Base-by-base conservation (phyloP, 2,797 vertebrate genomes). In the Danio tinwini region DNA sequence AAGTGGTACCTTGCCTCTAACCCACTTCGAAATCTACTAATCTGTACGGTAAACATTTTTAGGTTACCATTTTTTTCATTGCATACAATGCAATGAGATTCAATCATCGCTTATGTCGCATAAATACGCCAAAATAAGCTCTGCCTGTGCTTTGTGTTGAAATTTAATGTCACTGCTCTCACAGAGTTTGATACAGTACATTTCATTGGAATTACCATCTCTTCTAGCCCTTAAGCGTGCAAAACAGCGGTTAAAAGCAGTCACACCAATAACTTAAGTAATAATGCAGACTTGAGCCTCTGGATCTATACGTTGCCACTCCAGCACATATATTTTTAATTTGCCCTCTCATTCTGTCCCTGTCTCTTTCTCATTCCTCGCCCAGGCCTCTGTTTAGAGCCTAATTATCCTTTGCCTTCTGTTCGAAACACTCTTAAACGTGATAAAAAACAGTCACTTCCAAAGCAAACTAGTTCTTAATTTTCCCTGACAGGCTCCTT, bases 401-500 rank as follows among this genome's bases (percentile, higher is more conserved):
- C 91, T 94, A 96, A 97, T 98, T 96, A 96, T 93, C 87, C 89
- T 85, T 92, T 93, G 94, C 95, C 95, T 96, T 96, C 95, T 95
- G 93, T 94, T 95, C 88, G 90, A 92, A 90, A 90, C 90, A 92
- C 90, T 88, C 91, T 93, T 93, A 88, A 88, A 91, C 82, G 90
- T 97, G 96, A 99, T 97, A 97, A 92, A 97, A 97, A 96, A 94
- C 97, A 99, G 96, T 92, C 93, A 95, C 95, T 92, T 91, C 92
- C 93, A 94, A 95, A 96, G 94, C 94, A 95, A 97, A 96, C 95
- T 93, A 92, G 94, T 95, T 95, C 95, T 97, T 98, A 96, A 99
- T 98, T 97, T 98, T 95, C 94, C 92, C 92, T 98, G 97, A 99
- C 97, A 98, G 95, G 91, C 94, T 90, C 94, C 92, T 96, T 96